These are phyloP conservation scores for Phrynocephalus vlangalii DNA, from an alignment of 2,797 vertebrate genomes.

Conservation along the genomic window DNA sequence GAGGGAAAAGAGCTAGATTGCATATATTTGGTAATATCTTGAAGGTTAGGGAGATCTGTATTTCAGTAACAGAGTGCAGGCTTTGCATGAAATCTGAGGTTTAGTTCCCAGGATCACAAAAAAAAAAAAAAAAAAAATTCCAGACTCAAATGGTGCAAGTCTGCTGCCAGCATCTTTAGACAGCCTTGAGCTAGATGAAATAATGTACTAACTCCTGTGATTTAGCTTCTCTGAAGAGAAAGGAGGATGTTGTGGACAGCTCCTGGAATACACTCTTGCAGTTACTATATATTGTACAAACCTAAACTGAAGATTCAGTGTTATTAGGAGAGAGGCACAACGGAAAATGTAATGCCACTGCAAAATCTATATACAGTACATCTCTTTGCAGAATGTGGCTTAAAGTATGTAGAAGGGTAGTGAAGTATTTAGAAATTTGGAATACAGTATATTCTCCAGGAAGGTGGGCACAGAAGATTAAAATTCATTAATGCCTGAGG, in stretches of 20 bases:
- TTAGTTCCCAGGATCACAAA: neutral
- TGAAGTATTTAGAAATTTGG: neutral
- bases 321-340: neutral
- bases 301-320: neutral
- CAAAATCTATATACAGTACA: neutral
- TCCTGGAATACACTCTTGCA: neutral
- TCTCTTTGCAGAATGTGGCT: neutral
- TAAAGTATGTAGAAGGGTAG: neutral
- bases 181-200: neutral
- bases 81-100: neutral
- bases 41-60: neutral
- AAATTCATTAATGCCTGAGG: neutral
- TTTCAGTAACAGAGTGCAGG: neutral
- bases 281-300: neutral
- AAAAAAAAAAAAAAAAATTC: neutral
- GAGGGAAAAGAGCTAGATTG: neutral
- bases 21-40: neutral
- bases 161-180: neutral
- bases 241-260: neutral
- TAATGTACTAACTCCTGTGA: neutral
- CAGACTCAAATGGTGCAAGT: neutral
- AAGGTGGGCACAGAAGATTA: neutral
- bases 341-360: neutral
- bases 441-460: neutral
- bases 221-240: neutral